Percentiles rank a stretch among this genome's conserved stretches.
These are phyloP conservation scores for Diplolepis rosae DNA, from an alignment of 2,888 invertebrate species.

Conservation along the genomic window DNA sequence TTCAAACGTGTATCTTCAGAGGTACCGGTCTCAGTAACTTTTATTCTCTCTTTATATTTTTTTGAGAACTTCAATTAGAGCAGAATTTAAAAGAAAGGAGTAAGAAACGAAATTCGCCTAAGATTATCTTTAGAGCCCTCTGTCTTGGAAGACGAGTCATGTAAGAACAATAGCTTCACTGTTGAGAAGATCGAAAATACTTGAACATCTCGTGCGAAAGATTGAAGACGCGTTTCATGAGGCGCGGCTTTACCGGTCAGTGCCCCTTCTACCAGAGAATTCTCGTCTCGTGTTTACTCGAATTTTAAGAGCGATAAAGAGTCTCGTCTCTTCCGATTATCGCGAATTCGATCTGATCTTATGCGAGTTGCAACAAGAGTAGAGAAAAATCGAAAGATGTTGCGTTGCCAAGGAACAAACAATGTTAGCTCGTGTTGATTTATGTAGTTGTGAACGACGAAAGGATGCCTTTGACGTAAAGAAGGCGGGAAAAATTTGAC, in stretches of 20 bases:
- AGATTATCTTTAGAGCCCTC: not conserved
- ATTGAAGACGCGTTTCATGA: slow-evolving; percentile 61
- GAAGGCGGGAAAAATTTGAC: not conserved
- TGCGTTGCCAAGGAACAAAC: not conserved
- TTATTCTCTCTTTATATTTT: not conserved
- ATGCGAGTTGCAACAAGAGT: slow-evolving; percentile 14
- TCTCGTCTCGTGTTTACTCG: slow-evolving; percentile 56
- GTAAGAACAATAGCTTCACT: slow-evolving; percentile 26
- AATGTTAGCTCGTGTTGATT: slow-evolving; percentile 38
- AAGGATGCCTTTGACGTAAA: slow-evolving; percentile 22
- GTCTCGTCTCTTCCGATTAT: slow-evolving; percentile 32
- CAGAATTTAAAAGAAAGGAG: not conserved
- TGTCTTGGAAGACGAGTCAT: slow-evolving; percentile 24
- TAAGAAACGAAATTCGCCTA: not conserved
- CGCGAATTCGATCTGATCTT: slow-evolving; percentile 30
- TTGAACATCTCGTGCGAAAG: slow-evolving; percentile 34
- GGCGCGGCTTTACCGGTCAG: slow-evolving; percentile 65
- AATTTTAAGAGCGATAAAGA: slow-evolving; percentile 47
- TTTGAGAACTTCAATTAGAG: not conserved
- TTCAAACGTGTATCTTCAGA: not conserved
- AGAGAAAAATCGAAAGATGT: slow-evolving; percentile 25
- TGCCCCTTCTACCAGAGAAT: slow-evolving; percentile 59
- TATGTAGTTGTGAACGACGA: not conserved
- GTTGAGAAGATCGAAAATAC: slow-evolving; percentile 34
- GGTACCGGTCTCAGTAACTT: not conserved